Conservation (phyloP, 1,140 invertebrate species). For the Drosophila mayri region DNA sequence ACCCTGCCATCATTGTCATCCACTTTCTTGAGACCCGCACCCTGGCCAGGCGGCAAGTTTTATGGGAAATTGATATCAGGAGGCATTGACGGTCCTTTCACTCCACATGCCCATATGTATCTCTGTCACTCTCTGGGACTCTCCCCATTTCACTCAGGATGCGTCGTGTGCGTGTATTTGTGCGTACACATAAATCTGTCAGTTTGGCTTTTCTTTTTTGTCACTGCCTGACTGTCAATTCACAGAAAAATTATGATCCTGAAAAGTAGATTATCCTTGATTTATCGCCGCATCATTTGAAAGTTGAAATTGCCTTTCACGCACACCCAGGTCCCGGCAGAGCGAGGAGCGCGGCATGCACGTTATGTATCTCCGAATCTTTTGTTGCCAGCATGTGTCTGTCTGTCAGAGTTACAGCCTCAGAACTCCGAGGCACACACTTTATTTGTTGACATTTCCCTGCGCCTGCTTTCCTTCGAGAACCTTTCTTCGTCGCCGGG, state of each 20-base stretch:
- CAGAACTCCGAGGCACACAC: constrained; percentile 63
- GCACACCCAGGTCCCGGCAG: constrained; percentile 18
- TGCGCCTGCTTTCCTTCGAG: constrained; percentile 35
- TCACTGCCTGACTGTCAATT: constrained; percentile 83
- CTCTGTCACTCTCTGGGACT: constrained; percentile 1
- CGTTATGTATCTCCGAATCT: constrained; percentile 72
- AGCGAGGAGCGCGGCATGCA: constrained; percentile 21
- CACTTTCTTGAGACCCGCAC: constrained; percentile 59
- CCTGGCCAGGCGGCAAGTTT: constrained; percentile 61
- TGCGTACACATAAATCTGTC: constrained; percentile 84
- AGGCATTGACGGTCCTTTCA: constrained; percentile 53
- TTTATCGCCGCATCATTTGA: constrained; percentile 84
- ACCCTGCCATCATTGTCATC: constrained; percentile 64
- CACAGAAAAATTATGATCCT: constrained; percentile 85
- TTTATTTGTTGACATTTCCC: constrained; percentile 78
- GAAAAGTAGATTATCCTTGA: constrained; percentile 85
- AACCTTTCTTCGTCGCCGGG: constrained; percentile 55
- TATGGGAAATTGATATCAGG: constrained; percentile 84
- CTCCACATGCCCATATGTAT: constrained; percentile 7
- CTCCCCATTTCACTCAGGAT: constrained; percentile 29
- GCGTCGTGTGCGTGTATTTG: constrained; percentile 44
- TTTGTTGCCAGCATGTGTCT: constrained; percentile 77
- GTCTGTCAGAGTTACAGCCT: constrained; percentile 48
- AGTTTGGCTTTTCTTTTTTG: constrained; percentile 82
- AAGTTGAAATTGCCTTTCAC: constrained; percentile 76